Evolutionary conservation across 1,140 invertebrate genomes (phyloP).

Genomic region (Drosophila pectinifera): DNA sequence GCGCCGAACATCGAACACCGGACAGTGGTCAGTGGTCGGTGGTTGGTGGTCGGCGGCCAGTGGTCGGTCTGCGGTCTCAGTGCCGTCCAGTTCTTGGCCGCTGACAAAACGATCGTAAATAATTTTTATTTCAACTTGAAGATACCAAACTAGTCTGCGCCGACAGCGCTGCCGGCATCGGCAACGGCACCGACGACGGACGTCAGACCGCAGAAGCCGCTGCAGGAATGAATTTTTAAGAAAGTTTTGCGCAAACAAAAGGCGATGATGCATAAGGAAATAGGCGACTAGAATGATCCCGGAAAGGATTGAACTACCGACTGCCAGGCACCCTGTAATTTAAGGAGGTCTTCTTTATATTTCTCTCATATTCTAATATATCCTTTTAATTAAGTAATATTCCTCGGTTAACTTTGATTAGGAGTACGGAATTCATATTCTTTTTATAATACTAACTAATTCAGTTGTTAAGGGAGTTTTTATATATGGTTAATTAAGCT

Average conservation of each 20-base stretch:
- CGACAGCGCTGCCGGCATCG: conserved; percentile 37
- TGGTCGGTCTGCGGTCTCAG: conserved; percentile 25
- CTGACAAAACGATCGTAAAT: conserved; percentile 83
- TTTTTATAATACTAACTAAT: too few relatives aligned
- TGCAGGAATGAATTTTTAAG: conserved; percentile 70
- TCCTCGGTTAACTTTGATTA: background rate
- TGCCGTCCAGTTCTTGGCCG: conserved; percentile 65
- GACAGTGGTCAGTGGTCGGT: conserved; percentile 48
- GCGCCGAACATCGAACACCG: conserved; percentile 26
- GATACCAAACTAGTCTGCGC: conserved; percentile 76
- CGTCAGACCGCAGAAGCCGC: conserved; percentile 12
- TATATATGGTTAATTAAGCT: too few relatives aligned
- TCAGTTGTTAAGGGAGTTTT: too few relatives aligned
- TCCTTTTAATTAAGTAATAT: background rate
- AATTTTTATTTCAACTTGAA: conserved; percentile 82
- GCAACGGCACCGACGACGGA: conserved; percentile 1
- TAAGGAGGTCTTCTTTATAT: background rate
- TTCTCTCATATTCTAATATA: background rate
- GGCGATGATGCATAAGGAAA: conserved; percentile 60
- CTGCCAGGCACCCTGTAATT: background rate
- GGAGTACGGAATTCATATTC: too few relatives aligned
- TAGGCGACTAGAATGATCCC: conserved; percentile 24
- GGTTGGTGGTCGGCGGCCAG: conserved; percentile 33
- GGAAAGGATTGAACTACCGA: background rate
- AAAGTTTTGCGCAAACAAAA: conserved; percentile 82